Base-by-base conservation (phyloP, 2,113 vertebrate species). In the Mola mola region DNA sequence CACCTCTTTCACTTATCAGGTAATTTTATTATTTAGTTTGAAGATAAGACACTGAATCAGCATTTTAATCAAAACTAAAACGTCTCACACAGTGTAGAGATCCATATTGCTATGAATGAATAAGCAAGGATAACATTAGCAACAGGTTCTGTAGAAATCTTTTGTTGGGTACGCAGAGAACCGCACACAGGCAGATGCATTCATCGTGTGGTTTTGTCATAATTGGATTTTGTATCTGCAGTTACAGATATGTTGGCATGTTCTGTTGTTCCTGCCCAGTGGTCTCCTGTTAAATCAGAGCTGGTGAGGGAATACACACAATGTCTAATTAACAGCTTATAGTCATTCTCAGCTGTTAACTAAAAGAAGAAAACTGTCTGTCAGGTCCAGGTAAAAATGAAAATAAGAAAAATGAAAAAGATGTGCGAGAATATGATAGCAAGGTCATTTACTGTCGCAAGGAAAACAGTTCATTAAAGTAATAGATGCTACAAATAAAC, bases 291-390 rank as follows among this genome's bases (percentile, higher is more conserved):
- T 76, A 73, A 81, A 74, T 71, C 46, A 66, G 62, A 65, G 56
- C 43, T 44, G 25, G 15, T 46, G 60, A 66, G 67, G 55, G 49
- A 80, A 84, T 67, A 52, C 37, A 12, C 38, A 81, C 67, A 80
- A 53, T 74, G 51, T 75, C 67, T 82, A 65, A 82, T 85, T 80
- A 82, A 48, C 22, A 56, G 65, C 62, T 68, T 84, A 67, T 70
- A 78, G 72, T 72, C 66, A 50, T 67, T 70, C 13, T 78, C 42
- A 62, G 60, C 58, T 68, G 8, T 51, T 59, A 51, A 51, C 24
- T 58, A 25, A 24, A 53, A 51, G 16, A 53, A 44, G 19, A 53
- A 21, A 69, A 44, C 16, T 10, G 10, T 0, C 63, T 74, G 61
- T 33, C 57, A 75, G 55, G 34, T 65, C 42, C 31, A 12, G 60